Evolutionary conservation across 2,888 invertebrate genomes (phyloP).

Genomic region (Drosophila diplacantha): DNA sequence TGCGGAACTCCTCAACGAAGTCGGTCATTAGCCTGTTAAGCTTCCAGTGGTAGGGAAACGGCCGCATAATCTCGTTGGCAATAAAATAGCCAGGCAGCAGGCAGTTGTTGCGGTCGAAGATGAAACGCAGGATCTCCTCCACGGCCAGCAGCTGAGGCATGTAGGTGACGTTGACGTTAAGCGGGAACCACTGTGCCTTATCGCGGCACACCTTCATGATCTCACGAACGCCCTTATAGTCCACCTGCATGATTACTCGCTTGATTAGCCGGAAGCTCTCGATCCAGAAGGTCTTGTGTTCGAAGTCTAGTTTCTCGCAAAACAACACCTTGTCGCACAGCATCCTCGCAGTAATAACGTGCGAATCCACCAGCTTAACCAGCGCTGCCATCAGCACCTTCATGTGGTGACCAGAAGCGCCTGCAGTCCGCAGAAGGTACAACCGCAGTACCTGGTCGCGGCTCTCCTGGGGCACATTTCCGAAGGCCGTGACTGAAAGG

Average conservation of each 20-base stretch:
- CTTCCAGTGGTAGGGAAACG: conserved; percentile 89
- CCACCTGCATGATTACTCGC: conserved; percentile 92
- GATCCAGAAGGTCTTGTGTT: conserved; percentile 92
- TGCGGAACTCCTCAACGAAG: conserved; percentile 95
- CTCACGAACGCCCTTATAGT: conserved; percentile 96
- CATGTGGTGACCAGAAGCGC: conserved; percentile 86
- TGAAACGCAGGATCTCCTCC: conserved; percentile 89
- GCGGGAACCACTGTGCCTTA: conserved; percentile 89
- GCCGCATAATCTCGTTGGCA: conserved; percentile 95
- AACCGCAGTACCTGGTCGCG: conserved; percentile 87
- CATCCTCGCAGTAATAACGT: conserved; percentile 87
- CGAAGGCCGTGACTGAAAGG: conserved; percentile 80
- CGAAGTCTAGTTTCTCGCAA: conserved; percentile 89
- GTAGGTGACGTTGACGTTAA: conserved; percentile 86
- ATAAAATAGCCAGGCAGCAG: conserved; percentile 96
- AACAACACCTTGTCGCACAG: conserved; percentile 92
- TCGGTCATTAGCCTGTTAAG: conserved; percentile 89
- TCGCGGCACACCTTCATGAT: conserved; percentile 95
- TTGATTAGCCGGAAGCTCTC: conserved; percentile 90
- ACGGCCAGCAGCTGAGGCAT: conserved; percentile 90
- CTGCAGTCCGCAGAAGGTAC: conserved; percentile 85
- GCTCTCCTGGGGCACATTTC: conserved; percentile 83
- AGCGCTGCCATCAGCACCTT: conserved; percentile 86
- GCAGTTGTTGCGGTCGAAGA: conserved; percentile 94
- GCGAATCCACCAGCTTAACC: conserved; percentile 85